phyloP scores from a whole-genome alignment of 1,140 invertebrate species.

The Danaus melanippus region DNA sequence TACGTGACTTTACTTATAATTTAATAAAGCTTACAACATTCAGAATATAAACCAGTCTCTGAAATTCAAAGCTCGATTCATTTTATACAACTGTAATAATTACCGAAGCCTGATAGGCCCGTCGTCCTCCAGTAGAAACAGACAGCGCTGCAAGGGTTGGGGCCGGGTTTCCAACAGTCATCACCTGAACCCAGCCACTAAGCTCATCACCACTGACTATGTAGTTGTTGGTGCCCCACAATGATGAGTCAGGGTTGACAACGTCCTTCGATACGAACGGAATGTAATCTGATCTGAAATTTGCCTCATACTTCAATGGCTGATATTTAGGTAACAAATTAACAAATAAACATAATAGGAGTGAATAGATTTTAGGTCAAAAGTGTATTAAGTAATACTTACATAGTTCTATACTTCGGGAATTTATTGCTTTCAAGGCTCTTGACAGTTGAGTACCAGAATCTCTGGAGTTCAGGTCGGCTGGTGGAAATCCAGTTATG shows the following conservation, averaged over 20 bases:
- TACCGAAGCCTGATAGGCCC: constrained; percentile 43
- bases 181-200: constrained; percentile 39
- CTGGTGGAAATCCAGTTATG: constrained; percentile 79
- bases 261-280: constrained; percentile 45
- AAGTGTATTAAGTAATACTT: constrained; percentile 20
- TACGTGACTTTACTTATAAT: too few species aligned
- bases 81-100: constrained; percentile 12
- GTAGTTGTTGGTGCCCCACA: constrained; percentile 53
- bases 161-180: constrained; percentile 42
- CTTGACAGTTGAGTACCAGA: constrained; percentile 81
- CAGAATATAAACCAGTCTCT: not conserved
- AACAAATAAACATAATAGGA: too few species aligned
- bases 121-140: constrained; percentile 35
- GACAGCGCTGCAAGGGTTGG: constrained; percentile 37
- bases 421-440: constrained; percentile 75
- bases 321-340: too few species aligned
- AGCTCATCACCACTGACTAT: constrained; percentile 43
- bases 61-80: not conserved
- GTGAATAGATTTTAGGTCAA: too few species aligned
- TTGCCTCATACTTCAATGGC: too few species aligned
- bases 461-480: constrained; percentile 78
- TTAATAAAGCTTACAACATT: too few species aligned
- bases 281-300: constrained; percentile 45
- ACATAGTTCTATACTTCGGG: constrained; percentile 47
- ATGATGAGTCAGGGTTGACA: constrained; percentile 36